phyloP scores from a whole-genome alignment of 2,797 vertebrate species.

The Pangasius krempfi region DNA sequence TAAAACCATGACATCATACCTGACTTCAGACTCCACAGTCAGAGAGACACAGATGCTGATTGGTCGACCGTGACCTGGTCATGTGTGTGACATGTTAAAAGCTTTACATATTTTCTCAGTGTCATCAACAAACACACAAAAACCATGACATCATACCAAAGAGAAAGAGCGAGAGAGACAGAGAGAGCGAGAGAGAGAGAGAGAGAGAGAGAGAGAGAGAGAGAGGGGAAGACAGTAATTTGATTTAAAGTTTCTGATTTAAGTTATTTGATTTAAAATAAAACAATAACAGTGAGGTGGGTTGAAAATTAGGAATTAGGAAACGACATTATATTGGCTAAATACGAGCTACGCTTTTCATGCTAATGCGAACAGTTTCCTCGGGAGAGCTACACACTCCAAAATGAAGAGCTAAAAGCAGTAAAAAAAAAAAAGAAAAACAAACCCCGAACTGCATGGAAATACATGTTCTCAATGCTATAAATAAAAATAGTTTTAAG shows the following conservation, averaged over 20 bases:
- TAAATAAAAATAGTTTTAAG: not conserved
- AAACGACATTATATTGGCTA: not conserved
- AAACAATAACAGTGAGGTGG: not conserved
- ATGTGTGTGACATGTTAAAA: constrained; percentile 2
- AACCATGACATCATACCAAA: constrained; percentile 8
- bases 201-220: not conserved
- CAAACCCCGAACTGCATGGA: not conserved
- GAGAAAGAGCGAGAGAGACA: not conserved
- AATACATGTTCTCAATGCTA: not conserved
- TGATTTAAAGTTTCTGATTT: too few relatives aligned
- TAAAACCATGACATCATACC: not conserved
- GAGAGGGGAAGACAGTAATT: too few relatives aligned
- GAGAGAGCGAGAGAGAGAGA: not conserved
- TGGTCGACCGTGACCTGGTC: not conserved
- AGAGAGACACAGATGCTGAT: not conserved
- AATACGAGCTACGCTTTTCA: not conserved
- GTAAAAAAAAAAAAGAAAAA: not conserved
- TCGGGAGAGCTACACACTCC: not conserved
- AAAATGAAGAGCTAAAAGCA: not conserved
- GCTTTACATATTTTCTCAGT: not conserved
- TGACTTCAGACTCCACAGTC: not conserved
- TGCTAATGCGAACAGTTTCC: not conserved
- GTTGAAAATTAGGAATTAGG: not conserved
- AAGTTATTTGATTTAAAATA: too few relatives aligned
- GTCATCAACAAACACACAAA: not conserved